A percentile compares a stretch with the other conserved stretches of the same genome.
phyloP scores from a whole-genome alignment of 2,888 invertebrate species.

The Nemapogon koenigi region DNA sequence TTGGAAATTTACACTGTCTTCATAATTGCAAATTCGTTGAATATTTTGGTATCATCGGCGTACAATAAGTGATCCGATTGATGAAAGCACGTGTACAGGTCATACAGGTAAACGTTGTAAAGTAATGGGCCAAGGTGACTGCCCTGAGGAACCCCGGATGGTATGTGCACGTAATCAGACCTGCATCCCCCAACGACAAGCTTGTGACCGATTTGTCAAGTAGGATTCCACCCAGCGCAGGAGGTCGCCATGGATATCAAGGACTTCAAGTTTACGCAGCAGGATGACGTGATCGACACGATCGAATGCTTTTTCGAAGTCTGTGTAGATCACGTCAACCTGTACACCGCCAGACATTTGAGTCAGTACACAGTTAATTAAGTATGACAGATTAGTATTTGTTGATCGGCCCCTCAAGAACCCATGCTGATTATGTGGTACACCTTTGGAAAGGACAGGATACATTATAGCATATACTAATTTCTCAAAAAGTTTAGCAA shows the following conservation, averaged over 20 bases:
- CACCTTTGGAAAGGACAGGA: neutral
- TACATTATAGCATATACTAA: neutral
- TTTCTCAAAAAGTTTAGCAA: conserved; percentile 2
- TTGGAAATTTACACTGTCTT: too few relatives aligned
- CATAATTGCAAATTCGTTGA: too few relatives aligned
- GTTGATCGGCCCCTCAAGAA: conserved; percentile 1
- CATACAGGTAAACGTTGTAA: conserved; percentile 3
- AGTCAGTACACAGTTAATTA: neutral
- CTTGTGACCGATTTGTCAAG: neutral
- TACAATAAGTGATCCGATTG: conserved; percentile 9
- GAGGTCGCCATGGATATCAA: conserved; percentile 1
- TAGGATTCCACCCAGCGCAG: neutral
- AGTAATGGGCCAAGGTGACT: neutral
- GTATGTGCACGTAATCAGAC: neutral
- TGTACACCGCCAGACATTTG: neutral
- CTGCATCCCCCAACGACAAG: neutral
- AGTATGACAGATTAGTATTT: neutral
- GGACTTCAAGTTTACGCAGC: neutral
- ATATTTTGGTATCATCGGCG: conserved; percentile 15
- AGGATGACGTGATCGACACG: conserved; percentile 4
- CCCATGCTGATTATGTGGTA: neutral
- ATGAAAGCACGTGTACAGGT: neutral
- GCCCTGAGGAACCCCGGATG: conserved; percentile 6
- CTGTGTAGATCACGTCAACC: conserved; percentile 16
- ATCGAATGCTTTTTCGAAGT: too few relatives aligned